phyloP scores from a whole-genome alignment of 2,888 invertebrate species.

The Muschampia plurimacula region DNA sequence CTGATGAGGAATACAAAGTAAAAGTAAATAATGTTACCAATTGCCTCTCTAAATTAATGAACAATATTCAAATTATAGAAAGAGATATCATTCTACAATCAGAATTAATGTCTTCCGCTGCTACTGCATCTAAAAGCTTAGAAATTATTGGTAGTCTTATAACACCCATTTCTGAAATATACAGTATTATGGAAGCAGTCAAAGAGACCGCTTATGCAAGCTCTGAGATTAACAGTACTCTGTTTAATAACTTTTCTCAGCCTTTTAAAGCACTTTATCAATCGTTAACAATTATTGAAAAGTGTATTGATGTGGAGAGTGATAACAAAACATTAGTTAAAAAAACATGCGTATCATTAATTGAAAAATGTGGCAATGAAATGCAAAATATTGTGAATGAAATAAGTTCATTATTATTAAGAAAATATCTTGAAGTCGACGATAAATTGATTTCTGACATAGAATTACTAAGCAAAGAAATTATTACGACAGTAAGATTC shows the following conservation, averaged over 20 bases:
- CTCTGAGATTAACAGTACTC: constrained; percentile 74
- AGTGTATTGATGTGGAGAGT: constrained; percentile 89
- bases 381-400: constrained; percentile 83
- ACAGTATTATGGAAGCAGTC: constrained; percentile 85
- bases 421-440: constrained; percentile 72
- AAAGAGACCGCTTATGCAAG: constrained; percentile 73
- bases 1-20: constrained; percentile 60
- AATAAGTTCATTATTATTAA: constrained; percentile 71
- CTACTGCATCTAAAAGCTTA: constrained; percentile 88
- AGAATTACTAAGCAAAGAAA: constrained; percentile 76
- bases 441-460: constrained; percentile 73
- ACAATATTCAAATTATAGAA: constrained; percentile 86
- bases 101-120: constrained; percentile 88
- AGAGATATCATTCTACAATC: constrained; percentile 88
- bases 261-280: constrained; percentile 88
- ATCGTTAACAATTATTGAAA: constrained; percentile 88
- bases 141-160: constrained; percentile 87
- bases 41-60: constrained; percentile 78
- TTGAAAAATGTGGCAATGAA: constrained; percentile 86
- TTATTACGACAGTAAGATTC: constrained; percentile 78
- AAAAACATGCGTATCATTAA: constrained; percentile 88
- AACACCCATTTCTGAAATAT: constrained; percentile 87
- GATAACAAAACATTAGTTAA: constrained; percentile 89
- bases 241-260: constrained; percentile 84
- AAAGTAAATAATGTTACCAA: constrained; percentile 58